Evolutionary conservation across 2,888 invertebrate species (phyloP), one percentile per base, ranked within the genome.

Genomic region (Epirrhoe alternata): DNA sequence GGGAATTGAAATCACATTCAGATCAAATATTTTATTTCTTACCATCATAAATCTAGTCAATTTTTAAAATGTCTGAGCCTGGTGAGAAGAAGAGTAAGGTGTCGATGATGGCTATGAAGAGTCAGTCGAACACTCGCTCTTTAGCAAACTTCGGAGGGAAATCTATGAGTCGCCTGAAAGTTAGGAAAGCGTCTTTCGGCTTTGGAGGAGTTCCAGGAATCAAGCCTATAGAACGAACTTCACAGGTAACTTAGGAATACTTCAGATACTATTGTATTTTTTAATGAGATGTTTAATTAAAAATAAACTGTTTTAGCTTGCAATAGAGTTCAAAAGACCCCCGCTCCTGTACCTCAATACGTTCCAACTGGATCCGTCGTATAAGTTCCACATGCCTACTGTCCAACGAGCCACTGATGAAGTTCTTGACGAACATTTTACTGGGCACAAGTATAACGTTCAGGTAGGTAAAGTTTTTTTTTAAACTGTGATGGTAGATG

Each of bases 251-350:
- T 42, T 12, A 10, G 12, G 38, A 4, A 42, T 42, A 42, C 8
- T 10, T 35, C 8, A 3, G 24, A 2, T 24, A 24, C 24, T 24
- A 24, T 24, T 24, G 1, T 24, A 24, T 10, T 35, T 35, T 35
- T 3, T 3, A 35, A 10, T 5, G 10, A n/a, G 35, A 10, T 35
- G 35, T 35, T 8, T 35, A 50, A 17, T 50, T 7, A 8, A 45
- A 6, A 17, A 30, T 12, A 16, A 24, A 24, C 24, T 33, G n/a
- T 80, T 77, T 45, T 70, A 92, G 91, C 24, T 84, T 0, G 89
- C 81, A 0, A 71, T 87, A 0, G 92, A 92, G 66, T 92, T 82
- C 70, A 90, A 88, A 66, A 83, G 92, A 0, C 92, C 92, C 0
- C 75, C 77, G 0, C 33, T 89, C 42, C 0, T 84, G 0, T 90